Conservation (phyloP, 2,113 vertebrate genomes). For the Ageneiosus marmoratus region DNA sequence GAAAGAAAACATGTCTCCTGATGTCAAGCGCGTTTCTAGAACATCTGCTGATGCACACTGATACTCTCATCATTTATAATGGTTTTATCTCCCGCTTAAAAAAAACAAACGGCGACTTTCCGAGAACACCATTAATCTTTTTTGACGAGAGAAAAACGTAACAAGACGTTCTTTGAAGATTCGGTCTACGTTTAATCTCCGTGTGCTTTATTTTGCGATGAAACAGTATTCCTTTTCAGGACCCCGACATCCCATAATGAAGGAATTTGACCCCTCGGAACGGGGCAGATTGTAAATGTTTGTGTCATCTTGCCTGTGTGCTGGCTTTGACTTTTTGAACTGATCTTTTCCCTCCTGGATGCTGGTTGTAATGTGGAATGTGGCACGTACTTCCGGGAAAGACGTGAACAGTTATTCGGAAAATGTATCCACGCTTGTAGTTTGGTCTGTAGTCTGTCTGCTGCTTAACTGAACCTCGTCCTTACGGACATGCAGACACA, state of each 20-base stretch:
- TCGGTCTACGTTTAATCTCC: conserved; percentile 18
- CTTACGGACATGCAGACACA: background rate
- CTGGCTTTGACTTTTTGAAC: conserved; percentile 72
- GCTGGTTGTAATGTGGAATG: conserved; percentile 82
- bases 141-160: conserved; percentile 2
- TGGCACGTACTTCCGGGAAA: conserved; percentile 79
- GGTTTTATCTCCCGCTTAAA: background rate
- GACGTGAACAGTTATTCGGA: conserved; percentile 65
- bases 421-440: conserved; percentile 70
- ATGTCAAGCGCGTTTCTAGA: no score
- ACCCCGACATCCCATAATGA: conserved; percentile 57
- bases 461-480: background rate
- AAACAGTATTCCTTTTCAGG: conserved; percentile 45
- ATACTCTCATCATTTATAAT: background rate
- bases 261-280: conserved; percentile 70
- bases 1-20: conserved; percentile 28
- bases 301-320: conserved; percentile 70
- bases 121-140: conserved; percentile 5
- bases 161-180: conserved; percentile 30
- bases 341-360: conserved; percentile 66
- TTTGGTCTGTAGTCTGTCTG: conserved; percentile 57
- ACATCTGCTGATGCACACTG: background rate
- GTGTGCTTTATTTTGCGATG: conserved; percentile 44
- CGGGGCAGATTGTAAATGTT: conserved; percentile 63
- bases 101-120: background rate